Conservation (phyloP, 37 sponge, comb jelly and placozoan species). For the Axinella damicornis region DNA sequence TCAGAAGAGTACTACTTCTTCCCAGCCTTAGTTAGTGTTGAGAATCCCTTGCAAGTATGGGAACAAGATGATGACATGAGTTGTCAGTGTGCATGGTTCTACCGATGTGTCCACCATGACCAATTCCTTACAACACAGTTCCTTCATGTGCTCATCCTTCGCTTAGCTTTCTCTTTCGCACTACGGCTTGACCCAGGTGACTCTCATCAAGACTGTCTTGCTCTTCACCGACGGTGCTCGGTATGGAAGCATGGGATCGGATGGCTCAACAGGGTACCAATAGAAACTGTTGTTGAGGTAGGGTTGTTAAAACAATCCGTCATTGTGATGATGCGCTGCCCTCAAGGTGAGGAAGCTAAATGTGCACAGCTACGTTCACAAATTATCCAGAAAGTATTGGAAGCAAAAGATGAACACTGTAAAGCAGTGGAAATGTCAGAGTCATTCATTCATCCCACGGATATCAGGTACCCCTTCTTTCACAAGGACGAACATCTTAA, state of each 20-base stretch:
- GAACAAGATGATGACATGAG: background rate
- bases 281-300: constrained; percentile 23
- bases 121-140: constrained; percentile 19
- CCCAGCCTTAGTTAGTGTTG: constrained; percentile 16
- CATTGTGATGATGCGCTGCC: constrained; percentile 20
- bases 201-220: background rate
- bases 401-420: constrained; percentile 5
- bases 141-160: constrained; percentile 28
- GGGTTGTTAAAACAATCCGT: background rate
- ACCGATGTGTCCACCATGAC: background rate
- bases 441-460: background rate
- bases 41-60: background rate
- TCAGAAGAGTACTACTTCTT: constrained; percentile 37
- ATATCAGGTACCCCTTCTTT: background rate
- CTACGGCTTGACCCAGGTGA: background rate
- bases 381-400: background rate
- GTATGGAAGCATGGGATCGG: constrained; percentile 36
- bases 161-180: constrained; percentile 22
- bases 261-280: constrained; percentile 4
- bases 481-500: background rate
- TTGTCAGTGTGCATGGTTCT: constrained; percentile 11
- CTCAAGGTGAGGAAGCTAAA: background rate
- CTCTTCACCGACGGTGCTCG: constrained; percentile 6
- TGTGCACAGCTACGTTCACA: constrained; percentile 1
- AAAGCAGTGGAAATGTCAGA: background rate